Percentiles rank a stretch among this genome's conserved stretches.
These are phyloP conservation scores for Zaprionus obscuricornis DNA, from an alignment of 2,888 invertebrate species.

Conservation along the genomic window DNA sequence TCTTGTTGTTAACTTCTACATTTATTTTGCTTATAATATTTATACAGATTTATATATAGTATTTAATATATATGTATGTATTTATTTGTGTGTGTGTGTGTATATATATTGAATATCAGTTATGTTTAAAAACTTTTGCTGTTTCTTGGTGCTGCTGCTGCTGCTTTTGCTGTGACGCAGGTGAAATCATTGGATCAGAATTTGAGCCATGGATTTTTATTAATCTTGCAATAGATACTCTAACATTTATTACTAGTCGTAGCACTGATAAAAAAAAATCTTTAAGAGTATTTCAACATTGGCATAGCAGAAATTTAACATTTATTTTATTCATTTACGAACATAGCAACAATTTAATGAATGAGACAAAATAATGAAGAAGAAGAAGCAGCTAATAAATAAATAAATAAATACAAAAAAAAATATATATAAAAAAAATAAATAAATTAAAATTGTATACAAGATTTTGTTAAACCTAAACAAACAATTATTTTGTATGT, in stretches of 20 bases:
- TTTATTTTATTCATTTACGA: constrained; percentile 23
- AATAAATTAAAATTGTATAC: constrained; percentile 3
- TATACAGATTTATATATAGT: constrained; percentile 2
- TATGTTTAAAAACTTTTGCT: constrained; percentile 25
- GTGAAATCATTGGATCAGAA: constrained; percentile 42
- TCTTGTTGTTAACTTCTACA: background rate
- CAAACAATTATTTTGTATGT: constrained; percentile 7
- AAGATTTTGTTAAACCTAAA: constrained; percentile 8
- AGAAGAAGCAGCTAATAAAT: background rate
- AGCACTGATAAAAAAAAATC: too few species aligned
- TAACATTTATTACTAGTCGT: too few species aligned
- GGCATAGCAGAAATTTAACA: too few species aligned
- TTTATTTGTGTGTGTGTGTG: too few species aligned
- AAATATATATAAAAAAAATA: background rate
- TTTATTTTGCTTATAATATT: constrained; percentile 22
- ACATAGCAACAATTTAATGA: constrained; percentile 20
- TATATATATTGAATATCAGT: too few species aligned
- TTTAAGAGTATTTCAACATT: too few species aligned
- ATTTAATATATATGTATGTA: background rate
- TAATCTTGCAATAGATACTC: constrained; percentile 14
- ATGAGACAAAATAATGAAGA: too few species aligned
- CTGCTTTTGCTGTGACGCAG: constrained; percentile 65
- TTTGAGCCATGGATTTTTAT: constrained; percentile 13
- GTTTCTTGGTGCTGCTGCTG: background rate
- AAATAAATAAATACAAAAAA: background rate